Evolutionary conservation across 1,140 invertebrate genomes (phyloP).

Genomic region (Drosophila sturtevanti): DNA sequence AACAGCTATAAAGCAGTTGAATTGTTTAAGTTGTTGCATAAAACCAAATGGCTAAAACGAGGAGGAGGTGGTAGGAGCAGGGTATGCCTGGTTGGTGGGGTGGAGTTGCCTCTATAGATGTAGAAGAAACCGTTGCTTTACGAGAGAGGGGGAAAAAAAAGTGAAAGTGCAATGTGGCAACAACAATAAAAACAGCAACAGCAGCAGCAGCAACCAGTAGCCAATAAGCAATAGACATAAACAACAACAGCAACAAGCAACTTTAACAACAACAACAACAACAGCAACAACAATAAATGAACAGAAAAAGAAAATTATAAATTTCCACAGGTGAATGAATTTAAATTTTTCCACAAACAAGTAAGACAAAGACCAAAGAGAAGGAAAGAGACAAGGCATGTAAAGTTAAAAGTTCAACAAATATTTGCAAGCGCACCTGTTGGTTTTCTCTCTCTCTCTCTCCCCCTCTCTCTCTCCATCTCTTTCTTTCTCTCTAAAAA

Average conservation of each 20-base stretch:
- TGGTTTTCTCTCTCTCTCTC: constrained; percentile 16
- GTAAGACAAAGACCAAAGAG: constrained; percentile 17
- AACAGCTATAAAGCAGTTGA: constrained; percentile 66
- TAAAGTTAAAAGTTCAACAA: constrained; percentile 57
- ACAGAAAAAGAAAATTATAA: constrained; percentile 47
- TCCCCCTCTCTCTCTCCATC: constrained; percentile 7
- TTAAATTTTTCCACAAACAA: constrained; percentile 57
- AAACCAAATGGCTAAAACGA: constrained; percentile 44
- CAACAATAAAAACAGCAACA: constrained; percentile 48
- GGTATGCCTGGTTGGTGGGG: constrained; percentile 5
- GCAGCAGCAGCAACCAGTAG: constrained; percentile 68
- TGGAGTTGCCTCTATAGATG: constrained; percentile 14
- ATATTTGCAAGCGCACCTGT: constrained; percentile 51
- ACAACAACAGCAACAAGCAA: constrained; percentile 26
- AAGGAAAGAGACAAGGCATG: constrained; percentile 17
- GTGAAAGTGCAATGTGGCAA: constrained; percentile 73
- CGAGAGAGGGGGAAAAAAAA: constrained; percentile 47
- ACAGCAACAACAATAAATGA: constrained; percentile 35
- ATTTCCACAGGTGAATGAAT: constrained; percentile 75
- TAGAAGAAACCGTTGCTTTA: constrained; percentile 72
- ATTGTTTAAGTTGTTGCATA: constrained; percentile 78
- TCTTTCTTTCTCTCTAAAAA: constrained; percentile 10
- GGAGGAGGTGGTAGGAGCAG: background rate
- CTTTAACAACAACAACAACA: too few relatives aligned
- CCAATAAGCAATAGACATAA: constrained; percentile 65